phyloP scores from a whole-genome alignment of 2,113 vertebrate species.

The Eira barbara region DNA sequence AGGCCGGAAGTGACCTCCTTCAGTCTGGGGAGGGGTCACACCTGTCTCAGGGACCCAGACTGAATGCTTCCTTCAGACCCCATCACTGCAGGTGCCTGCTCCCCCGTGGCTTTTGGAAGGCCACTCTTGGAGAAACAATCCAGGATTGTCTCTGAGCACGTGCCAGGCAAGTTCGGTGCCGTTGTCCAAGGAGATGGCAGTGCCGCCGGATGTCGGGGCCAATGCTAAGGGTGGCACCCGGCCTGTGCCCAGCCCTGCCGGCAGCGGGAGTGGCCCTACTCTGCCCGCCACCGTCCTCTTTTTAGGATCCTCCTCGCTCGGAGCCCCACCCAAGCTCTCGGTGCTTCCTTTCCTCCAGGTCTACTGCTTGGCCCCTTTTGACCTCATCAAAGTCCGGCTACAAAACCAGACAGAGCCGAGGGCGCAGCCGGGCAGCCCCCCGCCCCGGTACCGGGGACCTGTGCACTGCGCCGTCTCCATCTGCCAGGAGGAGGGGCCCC shows the following conservation, averaged over 20 bases:
- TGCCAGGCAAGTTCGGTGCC: not conserved
- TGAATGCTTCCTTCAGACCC: not conserved
- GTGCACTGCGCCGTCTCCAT: constrained; percentile 83
- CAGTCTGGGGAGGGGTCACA: not conserved
- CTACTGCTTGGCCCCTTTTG: constrained; percentile 82
- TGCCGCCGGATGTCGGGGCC: not conserved
- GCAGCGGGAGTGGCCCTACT: not conserved
- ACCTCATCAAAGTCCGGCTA: constrained; percentile 90
- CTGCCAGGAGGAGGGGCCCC: constrained; percentile 81
- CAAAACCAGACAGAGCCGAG: constrained; percentile 83
- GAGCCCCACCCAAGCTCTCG: not conserved
- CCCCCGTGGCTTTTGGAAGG: not conserved
- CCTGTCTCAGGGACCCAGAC: not conserved
- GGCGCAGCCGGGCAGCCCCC: not conserved
- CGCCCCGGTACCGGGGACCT: constrained; percentile 79
- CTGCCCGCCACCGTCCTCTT: not conserved
- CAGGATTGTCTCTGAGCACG: not conserved
- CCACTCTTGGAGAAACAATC: not conserved
- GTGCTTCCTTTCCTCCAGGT: constrained; percentile 73
- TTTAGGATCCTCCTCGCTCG: not conserved
- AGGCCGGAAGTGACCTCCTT: not conserved
- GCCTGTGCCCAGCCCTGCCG: not conserved
- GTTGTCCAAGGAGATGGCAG: not conserved
- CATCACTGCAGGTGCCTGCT: too few species aligned
- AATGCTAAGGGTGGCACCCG: not conserved